phyloP scores from a whole-genome alignment of 2,797 vertebrate genomes.

The Enteromius viviparus region DNA sequence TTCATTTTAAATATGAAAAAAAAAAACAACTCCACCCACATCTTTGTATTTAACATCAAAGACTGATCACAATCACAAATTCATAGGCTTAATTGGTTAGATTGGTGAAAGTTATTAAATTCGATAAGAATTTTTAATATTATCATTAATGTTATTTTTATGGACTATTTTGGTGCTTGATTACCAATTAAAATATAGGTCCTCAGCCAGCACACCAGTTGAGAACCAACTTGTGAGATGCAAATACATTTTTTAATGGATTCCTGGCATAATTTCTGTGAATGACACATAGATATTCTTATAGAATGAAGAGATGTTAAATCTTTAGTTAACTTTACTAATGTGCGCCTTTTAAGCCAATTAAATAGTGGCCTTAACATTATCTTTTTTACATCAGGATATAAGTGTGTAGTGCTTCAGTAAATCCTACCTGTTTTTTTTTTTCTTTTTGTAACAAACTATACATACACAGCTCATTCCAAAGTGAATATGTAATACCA shows the following conservation, averaged over 20 bases:
- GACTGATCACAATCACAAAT: not conserved
- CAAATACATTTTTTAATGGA: not conserved
- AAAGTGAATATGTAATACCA: not conserved
- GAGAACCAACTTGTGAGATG: not conserved
- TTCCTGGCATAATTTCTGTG: not conserved
- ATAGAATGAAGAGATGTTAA: not conserved
- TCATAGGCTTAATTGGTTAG: not conserved
- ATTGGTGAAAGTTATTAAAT: not conserved
- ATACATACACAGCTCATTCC: not conserved
- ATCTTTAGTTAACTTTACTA: not conserved
- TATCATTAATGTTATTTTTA: not conserved
- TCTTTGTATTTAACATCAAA: not conserved
- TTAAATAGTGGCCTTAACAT: not conserved
- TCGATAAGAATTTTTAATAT: not conserved
- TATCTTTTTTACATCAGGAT: conserved; percentile 6
- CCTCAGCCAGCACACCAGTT: not conserved
- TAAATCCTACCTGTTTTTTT: not conserved
- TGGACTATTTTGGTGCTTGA: not conserved
- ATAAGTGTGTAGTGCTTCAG: not conserved
- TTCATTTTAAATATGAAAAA: not conserved
- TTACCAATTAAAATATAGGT: not conserved
- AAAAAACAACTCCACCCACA: not conserved
- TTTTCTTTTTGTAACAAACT: not conserved
- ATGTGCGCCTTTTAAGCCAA: not conserved
- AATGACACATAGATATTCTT: not conserved